Percentiles rank a stretch among this genome's conserved stretches.
Evolutionary conservation across 2,888 invertebrate genomes (phyloP).

Genomic region (Mechanitis messenoides): DNA sequence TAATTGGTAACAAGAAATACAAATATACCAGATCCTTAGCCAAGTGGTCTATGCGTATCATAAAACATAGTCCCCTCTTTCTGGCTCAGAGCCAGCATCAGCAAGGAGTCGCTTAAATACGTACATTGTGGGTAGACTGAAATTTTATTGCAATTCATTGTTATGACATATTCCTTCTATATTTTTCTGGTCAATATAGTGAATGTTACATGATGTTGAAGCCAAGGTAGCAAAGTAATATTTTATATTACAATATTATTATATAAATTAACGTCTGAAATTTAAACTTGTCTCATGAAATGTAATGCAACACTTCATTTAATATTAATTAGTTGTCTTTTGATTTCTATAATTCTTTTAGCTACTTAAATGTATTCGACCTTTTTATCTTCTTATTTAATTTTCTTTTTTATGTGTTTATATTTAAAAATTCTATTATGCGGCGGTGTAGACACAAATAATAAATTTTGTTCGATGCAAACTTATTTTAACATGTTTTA

Average conservation of each 20-base stretch:
- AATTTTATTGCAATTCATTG: constrained; percentile 19
- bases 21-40: constrained; percentile 14
- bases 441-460: too few relatives aligned
- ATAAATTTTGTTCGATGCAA: too few relatives aligned
- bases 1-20: constrained; percentile 11
- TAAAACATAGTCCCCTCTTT: constrained; percentile 15
- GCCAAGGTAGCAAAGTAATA: not conserved
- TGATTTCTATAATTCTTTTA: too few relatives aligned
- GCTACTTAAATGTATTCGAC: too few relatives aligned
- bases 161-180: constrained; percentile 15
- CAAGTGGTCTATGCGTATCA: constrained; percentile 19
- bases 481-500: too few relatives aligned
- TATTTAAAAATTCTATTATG: too few relatives aligned
- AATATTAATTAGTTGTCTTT: too few relatives aligned
- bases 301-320: too few relatives aligned
- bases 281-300: too few relatives aligned
- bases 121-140: constrained; percentile 11
- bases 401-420: too few relatives aligned
- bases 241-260: not conserved
- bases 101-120: constrained; percentile 15
- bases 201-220: not conserved
- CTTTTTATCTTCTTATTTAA: too few relatives aligned
- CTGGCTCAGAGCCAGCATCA: constrained; percentile 21
- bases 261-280: not conserved
- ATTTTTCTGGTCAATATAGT: constrained; percentile 12